Evolutionary conservation across 2,113 vertebrate species (phyloP), one percentile per base, ranked within the genome.

Genomic region (Pachyramphus minor): DNA sequence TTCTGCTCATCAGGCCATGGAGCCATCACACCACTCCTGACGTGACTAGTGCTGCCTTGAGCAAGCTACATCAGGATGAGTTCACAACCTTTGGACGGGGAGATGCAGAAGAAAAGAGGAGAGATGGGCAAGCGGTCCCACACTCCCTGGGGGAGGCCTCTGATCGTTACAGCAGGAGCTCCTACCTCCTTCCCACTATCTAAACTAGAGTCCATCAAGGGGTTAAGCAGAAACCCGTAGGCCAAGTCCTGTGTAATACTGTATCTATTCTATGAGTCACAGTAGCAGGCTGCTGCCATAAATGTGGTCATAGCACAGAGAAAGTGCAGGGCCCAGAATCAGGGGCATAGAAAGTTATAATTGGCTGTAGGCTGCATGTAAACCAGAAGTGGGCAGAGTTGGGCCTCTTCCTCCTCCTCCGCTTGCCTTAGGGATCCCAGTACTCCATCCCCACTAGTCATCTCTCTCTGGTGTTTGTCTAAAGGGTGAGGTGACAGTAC

Each of bases 71-170:
- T 30, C 33, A 60, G 44, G 47, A 59, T 6, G 27, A 16, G 14
- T 35, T 73, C 37, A 20, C 20, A 39, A 8, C 21, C 49, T 93
- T 59, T 20, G 27, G 35, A 17, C 23, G 10, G 37, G 31, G 49
- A 72, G 22, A 50, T 6, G 3, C n/a, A 78, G 56, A 60, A 52
- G 35, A 64, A 77, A 89, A 89, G 28, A 77, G 21, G 21, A 77
- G 14, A 39, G 28, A 63, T 35, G 30, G 25, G 59, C 6, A 41
- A 64, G 7, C 2, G 0, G 5, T 17, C 2, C 14, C 10, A 6
- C 2, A 1, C 5, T 78, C 14, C 30, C 33, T 33, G 30, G 30
- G 6, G 19, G 6, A 64, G 23, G 24, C 20, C 47, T 55, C 52
- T 3, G 5, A 27, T 75, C 21, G 33, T 55, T 56, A 35, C 7